phyloP scores from a whole-genome alignment of 2,888 invertebrate species.

The Andricus quercusramuli region DNA sequence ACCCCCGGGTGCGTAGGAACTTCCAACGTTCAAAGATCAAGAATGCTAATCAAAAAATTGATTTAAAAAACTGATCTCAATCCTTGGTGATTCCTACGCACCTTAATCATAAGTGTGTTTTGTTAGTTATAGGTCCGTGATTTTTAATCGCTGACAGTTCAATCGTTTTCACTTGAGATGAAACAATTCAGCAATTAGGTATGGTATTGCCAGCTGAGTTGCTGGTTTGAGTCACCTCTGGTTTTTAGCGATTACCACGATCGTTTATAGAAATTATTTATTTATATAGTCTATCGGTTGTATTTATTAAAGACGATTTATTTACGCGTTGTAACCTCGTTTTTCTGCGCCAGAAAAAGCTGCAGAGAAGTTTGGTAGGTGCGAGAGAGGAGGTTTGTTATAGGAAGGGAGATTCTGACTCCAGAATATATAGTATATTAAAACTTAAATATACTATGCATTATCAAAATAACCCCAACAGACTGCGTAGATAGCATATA shows the following conservation, averaged over 20 bases:
- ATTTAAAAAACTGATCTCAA: neutral
- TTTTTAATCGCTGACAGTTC: conserved; percentile 11
- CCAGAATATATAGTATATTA: conserved; percentile 35
- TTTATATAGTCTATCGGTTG: conserved; percentile 77
- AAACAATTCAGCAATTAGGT: neutral
- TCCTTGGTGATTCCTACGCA: neutral
- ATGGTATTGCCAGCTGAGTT: neutral
- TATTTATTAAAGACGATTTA: conserved; percentile 75
- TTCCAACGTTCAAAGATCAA: neutral
- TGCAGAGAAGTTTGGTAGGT: conserved; percentile 41
- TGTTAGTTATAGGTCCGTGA: conserved; percentile 23
- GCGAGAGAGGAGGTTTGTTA: conserved; percentile 40
- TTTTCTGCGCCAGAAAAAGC: conserved; percentile 50
- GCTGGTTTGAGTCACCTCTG: neutral
- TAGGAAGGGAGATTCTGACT: conserved; percentile 36
- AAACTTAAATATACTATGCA: conserved; percentile 32
- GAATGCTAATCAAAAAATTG: neutral
- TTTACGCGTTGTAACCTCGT: conserved; percentile 66
- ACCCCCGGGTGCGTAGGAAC: conserved; percentile 51
- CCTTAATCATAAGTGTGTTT: conserved; percentile 21
- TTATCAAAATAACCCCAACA: conserved; percentile 34
- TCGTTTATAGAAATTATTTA: conserved; percentile 71
- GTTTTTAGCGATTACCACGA: conserved; percentile 53
- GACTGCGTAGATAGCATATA: conserved; percentile 51
- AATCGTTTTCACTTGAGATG: conserved; percentile 3